Conservation (phyloP, 2,113 vertebrate species). For the Romanogobio albipinnatus region DNA sequence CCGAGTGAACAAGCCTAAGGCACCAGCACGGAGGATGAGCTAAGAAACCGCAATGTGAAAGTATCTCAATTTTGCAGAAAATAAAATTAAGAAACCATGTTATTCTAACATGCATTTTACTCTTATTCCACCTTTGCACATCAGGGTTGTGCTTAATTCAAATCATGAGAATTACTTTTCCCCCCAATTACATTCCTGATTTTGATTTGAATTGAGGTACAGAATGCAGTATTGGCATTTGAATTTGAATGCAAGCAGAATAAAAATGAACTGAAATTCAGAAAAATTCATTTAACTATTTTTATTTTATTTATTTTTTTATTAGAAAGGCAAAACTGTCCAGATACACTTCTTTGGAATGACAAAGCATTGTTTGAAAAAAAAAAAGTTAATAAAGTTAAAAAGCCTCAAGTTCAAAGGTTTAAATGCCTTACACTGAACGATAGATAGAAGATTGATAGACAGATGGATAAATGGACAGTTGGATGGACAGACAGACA, state of each 20-base stretch:
- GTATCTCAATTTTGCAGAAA: background rate
- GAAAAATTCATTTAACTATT: no score
- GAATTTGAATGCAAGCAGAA: background rate
- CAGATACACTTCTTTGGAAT: background rate
- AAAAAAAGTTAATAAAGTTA: no score
- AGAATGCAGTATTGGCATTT: background rate
- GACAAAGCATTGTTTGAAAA: no score
- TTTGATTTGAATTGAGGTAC: background rate
- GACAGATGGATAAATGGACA: no score
- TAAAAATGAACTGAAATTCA: background rate
- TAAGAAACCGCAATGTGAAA: background rate
- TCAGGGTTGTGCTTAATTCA: background rate
- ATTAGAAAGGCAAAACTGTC: no score
- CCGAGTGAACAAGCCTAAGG: constrained; percentile 6
- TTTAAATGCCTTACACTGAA: background rate
- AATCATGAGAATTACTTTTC: background rate
- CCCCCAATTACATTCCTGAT: background rate
- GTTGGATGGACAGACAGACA: background rate
- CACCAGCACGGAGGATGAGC: background rate
- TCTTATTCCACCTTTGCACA: background rate
- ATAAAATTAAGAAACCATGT: background rate
- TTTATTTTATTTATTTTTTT: no score
- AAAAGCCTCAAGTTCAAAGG: background rate
- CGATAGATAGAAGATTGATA: no score
- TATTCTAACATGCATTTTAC: background rate